A percentile compares a stretch with the other conserved stretches of the same genome.
phyloP scores from a whole-genome alignment of 2,113 vertebrate species.

The Chaenogobius annularis region DNA sequence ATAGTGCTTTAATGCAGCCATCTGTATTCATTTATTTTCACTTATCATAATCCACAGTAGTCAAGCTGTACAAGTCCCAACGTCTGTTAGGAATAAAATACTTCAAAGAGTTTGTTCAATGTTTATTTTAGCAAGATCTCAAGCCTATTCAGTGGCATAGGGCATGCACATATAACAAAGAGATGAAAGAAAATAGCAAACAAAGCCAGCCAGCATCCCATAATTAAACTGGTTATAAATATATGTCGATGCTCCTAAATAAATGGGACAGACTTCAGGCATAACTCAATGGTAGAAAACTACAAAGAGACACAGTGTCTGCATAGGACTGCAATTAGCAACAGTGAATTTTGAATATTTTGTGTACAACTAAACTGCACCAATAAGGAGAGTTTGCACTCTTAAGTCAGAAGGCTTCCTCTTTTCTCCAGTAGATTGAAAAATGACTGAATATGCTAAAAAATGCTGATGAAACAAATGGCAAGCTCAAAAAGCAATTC shows the following conservation, averaged over 20 bases:
- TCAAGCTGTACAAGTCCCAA: constrained; percentile 7
- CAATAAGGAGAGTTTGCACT: constrained; percentile 24
- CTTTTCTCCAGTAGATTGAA: constrained; percentile 62
- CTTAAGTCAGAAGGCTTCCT: constrained; percentile 48
- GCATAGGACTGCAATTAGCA: constrained; percentile 18
- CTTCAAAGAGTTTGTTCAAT: constrained; percentile 52
- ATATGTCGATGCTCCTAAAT: background rate
- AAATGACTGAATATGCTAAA: constrained; percentile 50
- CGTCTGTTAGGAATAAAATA: constrained; percentile 29
- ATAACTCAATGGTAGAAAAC: constrained; percentile 9
- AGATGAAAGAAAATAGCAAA: constrained; percentile 39
- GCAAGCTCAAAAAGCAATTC: constrained; percentile 46
- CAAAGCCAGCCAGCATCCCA: constrained; percentile 20
- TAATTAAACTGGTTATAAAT: constrained; percentile 43
- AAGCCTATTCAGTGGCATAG: constrained; percentile 35
- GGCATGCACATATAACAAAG: constrained; percentile 15
- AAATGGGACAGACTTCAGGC: constrained; percentile 7
- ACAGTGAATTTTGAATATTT: background rate
- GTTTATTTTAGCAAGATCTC: constrained; percentile 26
- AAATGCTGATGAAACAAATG: constrained; percentile 67
- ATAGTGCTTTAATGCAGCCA: background rate
- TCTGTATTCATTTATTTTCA: background rate
- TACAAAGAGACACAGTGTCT: constrained; percentile 3
- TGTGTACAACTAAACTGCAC: constrained; percentile 17
- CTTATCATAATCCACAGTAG: background rate